A percentile compares a stretch with the other conserved stretches of the same genome.
Conservation (phyloP, 2,797 vertebrate genomes). For the Telmatherina bonti region DNA sequence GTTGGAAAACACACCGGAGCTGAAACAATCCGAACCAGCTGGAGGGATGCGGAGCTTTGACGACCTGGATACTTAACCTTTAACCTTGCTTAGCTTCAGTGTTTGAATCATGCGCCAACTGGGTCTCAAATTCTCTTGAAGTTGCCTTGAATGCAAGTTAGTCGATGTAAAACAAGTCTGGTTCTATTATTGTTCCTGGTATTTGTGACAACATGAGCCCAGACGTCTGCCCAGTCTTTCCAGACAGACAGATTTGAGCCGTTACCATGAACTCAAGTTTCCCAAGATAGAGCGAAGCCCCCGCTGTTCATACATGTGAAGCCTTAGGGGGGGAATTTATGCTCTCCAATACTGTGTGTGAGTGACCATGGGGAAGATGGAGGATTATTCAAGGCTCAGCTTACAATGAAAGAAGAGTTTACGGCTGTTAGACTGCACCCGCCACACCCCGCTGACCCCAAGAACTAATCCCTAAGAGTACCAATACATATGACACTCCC, state of each 20-base stretch:
- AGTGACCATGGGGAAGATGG: slow-evolving; percentile 38
- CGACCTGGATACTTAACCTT: slow-evolving; percentile 64
- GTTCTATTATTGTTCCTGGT: slow-evolving; percentile 53
- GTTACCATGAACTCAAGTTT: slow-evolving; percentile 46
- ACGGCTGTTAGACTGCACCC: slow-evolving; percentile 49
- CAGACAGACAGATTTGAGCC: slow-evolving; percentile 39
- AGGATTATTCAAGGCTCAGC: slow-evolving; percentile 71
- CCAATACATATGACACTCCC: slow-evolving; percentile 48
- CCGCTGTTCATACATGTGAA: slow-evolving; percentile 22
- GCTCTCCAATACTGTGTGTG: slow-evolving; percentile 53
- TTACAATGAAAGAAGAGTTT: slow-evolving; percentile 69
- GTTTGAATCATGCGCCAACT: slow-evolving; percentile 36
- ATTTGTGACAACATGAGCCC: slow-evolving; percentile 46
- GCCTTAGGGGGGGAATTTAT: slow-evolving; percentile 63
- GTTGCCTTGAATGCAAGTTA: slow-evolving; percentile 31
- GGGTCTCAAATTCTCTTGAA: slow-evolving; percentile 16
- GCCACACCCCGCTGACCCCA: slow-evolving; percentile 39
- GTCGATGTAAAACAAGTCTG: slow-evolving; percentile 28
- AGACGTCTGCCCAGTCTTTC: slow-evolving; percentile 55
- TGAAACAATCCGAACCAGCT: slow-evolving; percentile 68
- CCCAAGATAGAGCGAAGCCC: slow-evolving; percentile 51
- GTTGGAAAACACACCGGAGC: slow-evolving; percentile 62
- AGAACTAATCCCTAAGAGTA: slow-evolving; percentile 44
- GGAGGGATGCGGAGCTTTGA: slow-evolving; percentile 44
- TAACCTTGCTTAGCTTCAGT: slow-evolving; percentile 41